Base-by-base conservation (phyloP, 2,797 vertebrate species). In the Meda fulgida region DNA sequence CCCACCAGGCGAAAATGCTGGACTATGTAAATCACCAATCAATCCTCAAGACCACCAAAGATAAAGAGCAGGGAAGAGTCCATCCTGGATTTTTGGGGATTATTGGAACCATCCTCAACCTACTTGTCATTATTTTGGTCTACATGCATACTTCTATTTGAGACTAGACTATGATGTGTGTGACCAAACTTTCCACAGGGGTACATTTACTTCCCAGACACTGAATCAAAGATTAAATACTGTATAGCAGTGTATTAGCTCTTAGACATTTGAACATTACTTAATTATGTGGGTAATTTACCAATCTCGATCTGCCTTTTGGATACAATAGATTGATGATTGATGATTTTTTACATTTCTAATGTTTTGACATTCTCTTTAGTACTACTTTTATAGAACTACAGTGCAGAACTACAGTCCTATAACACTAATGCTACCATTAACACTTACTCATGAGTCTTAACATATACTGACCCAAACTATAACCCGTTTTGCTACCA, bases 141-240 rank as follows among this genome's bases (percentile, higher is more conserved):
- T 96, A 96, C 87, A 96, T 96, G 80, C 96, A 96, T 87, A 96
- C 95, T 84, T 95, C 95, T 0, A 87, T 96, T 86, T 96, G 93
- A 95, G 26, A 66, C 1, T 21, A 31, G 46, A 19, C 18, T 31
- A 26, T 73, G 26, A 51, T 46, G 29, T 11, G 26, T 26, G 11
- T 48, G 40, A 3, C 9, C 46, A 14, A 34, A 55, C 19, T 34
- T 75, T 53, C 46, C 48, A 34, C 29, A 23, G 19, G 19, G 48
- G 19, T 34, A 75, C 29, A 34, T 26, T 9, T 76, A n/a, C 31
- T 76, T 76, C 51, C 31, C 51, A 76, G 51, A 76, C 21, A 38
- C 11, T 38, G 23, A 7, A 36, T 58, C 51, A 58, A 26, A 38
- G 75, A 38, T 58, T 13, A 58, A 31, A 75, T 36, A 3, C 38